Evolutionary conservation across 2,888 invertebrate genomes (phyloP).

Genomic region (Alloplasta piceator): DNA sequence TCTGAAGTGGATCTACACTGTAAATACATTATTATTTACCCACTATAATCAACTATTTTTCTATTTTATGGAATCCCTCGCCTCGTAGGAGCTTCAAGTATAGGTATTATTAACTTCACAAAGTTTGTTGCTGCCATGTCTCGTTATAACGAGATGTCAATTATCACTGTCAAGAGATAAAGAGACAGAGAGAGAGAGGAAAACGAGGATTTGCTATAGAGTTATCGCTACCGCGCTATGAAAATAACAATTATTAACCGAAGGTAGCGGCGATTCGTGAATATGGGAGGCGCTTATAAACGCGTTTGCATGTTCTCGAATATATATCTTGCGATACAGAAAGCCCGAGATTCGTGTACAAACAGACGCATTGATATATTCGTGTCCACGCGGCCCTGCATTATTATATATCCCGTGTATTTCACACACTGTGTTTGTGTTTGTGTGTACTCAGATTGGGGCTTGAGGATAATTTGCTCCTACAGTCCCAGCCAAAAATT

Average conservation of each 20-base stretch:
- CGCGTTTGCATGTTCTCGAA: constrained; percentile 33
- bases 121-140: constrained; percentile 44
- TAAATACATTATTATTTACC: too few relatives aligned
- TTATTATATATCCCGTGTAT: constrained; percentile 30
- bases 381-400: constrained; percentile 26
- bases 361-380: background rate
- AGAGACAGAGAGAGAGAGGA: background rate
- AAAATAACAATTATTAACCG: constrained; percentile 59
- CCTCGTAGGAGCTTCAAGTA: too few relatives aligned
- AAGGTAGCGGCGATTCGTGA: constrained; percentile 37
- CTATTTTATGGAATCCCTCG: too few relatives aligned
- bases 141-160: constrained; percentile 38
- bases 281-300: background rate
- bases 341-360: constrained; percentile 9
- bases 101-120: background rate
- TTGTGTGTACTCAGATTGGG: background rate
- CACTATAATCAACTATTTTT: too few relatives aligned
- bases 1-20: too few relatives aligned
- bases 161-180: constrained; percentile 22
- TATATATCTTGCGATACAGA: constrained; percentile 46
- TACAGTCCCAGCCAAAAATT: too few relatives aligned
- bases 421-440: background rate
- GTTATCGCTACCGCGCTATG: constrained; percentile 57
- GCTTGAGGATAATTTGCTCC: constrained; percentile 12
- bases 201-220: constrained; percentile 24